Base-by-base conservation (phyloP, 1,140 invertebrate species). In the Saccostrea cuccullata region DNA sequence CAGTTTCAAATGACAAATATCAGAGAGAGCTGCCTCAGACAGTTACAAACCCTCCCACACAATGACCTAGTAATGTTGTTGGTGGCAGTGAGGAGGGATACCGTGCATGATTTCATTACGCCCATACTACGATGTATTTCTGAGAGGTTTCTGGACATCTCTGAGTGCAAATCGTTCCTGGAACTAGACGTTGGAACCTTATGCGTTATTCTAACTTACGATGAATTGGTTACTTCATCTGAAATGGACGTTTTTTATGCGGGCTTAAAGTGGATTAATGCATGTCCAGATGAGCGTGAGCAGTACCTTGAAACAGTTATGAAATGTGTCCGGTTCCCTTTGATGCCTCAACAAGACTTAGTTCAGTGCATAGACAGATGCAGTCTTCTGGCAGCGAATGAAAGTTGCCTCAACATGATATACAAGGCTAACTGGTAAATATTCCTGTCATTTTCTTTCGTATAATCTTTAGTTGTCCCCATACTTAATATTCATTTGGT, bases 351-450 rank as follows among this genome's bases (percentile, higher is more conserved):
- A 40, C 0, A 36, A 2, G 30, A 36, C 2, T 36, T 36, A 36
- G 30, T 89, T 55, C 30, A 73, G 23, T 84, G 77, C 60, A n/a
- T 87, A 6, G 55, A 47, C 20, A 67, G 47, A 12, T 77, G 60
- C 15, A 36, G 84, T 36, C 36, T 87, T 6, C 77, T 89, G 0
- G 55, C 40, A 30, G 40, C 58, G n/a, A 56, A 67, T 40, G 56
- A 83, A 2, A 55, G 3, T 20, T 84, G 85, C 55, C 30, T 82
- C 3, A 30, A 86, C n/a, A 84, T 86, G 30, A 82, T 89, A 23
- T 60, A 84, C 15, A 55, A 60, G 12, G 85, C 88, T 15, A 89
- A 87, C 64, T 89, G 88, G 88, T 89, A 86, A 77, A 56, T 89
- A 9, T 23, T 26, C 0, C 9, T 20, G 17, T 36, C 40, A 47